Evolutionary conservation across 2,888 invertebrate genomes (phyloP), one percentile per base, ranked within the genome.

Genomic region (Tachina fera): DNA sequence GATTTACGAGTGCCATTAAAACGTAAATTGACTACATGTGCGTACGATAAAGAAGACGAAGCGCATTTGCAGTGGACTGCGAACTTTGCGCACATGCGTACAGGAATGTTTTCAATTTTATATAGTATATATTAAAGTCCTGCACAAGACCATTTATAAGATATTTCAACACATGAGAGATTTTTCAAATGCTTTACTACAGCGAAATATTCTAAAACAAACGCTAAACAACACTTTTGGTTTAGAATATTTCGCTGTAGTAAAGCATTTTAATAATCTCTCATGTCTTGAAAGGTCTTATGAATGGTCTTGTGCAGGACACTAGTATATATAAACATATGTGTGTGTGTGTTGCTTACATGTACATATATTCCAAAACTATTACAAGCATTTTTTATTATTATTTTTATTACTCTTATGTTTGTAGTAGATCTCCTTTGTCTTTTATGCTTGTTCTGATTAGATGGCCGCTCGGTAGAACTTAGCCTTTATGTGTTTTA

Each of bases 1-100:
- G 91, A 91, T 91, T 91, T 91, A 91, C 90, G 91, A 88, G 83
- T 86, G 80, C 86, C 87, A 89, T 88, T 89, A 89, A 88, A 88
- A 88, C 74, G 83, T 87, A 87, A 83, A 87, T 83, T 81, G 87
- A 81, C 84, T 83, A 71, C 85, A 83, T 77, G 86, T 86, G 86
- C 83, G 86, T 86, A 76, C 43, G 76, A 76, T 63, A 45, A 68
- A 31, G n/a, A 61, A 51, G 53, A 65, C 65, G 19, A 14, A 31
- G 43, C 47, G 19, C 63, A 16, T 9, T 56, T 39, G 61, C 22
- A 61, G 5, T 74, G 14, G 45, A 47, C 60, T 56, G 63, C 13
- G 22, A 56, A 47, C 31, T 43, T 39, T 61, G 65, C 22, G 67
- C 79, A 53, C 75, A 83, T 86, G 86, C 76, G 86, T 83, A 72